Evolutionary conservation across 2,797 vertebrate genomes (phyloP).

Genomic region (Pelobates cultripes): DNA sequence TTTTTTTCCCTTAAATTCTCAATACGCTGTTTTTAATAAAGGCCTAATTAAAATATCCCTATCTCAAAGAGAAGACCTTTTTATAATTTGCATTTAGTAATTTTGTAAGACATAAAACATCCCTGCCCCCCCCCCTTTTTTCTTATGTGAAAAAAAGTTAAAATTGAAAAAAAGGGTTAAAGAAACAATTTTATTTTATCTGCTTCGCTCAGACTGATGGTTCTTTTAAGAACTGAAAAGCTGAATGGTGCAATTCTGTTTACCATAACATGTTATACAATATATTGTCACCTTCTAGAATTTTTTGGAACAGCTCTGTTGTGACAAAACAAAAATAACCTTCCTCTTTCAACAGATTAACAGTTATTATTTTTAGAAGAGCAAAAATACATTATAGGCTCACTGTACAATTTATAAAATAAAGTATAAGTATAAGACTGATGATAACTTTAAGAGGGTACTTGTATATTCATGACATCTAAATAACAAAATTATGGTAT

Average conservation of each 20-base stretch:
- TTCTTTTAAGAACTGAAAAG: conserved; percentile 45
- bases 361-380: too few species aligned
- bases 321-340: neutral
- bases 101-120: neutral
- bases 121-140: conserved; percentile 46
- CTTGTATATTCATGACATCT: too few species aligned
- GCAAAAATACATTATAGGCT: too few species aligned
- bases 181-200: conserved; percentile 46
- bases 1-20: conserved; percentile 9
- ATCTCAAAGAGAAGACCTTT: conserved; percentile 44
- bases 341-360: too few species aligned
- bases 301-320: conserved; percentile 15
- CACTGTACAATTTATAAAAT: too few species aligned
- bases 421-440: too few species aligned
- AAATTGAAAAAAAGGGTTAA: conserved; percentile 48
- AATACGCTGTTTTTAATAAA: too few species aligned
- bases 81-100: conserved; percentile 19
- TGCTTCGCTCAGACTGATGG: conserved; percentile 45
- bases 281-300: conserved; percentile 4
- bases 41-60: neutral
- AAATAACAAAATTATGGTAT: too few species aligned
- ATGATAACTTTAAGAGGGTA: too few species aligned
- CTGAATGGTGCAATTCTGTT: neutral
- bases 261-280: too few species aligned
- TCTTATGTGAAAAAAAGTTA: conserved; percentile 32